These are phyloP conservation scores for Matsumyia berberina DNA, from an alignment of 2,888 invertebrate genomes.

Conservation along the genomic window DNA sequence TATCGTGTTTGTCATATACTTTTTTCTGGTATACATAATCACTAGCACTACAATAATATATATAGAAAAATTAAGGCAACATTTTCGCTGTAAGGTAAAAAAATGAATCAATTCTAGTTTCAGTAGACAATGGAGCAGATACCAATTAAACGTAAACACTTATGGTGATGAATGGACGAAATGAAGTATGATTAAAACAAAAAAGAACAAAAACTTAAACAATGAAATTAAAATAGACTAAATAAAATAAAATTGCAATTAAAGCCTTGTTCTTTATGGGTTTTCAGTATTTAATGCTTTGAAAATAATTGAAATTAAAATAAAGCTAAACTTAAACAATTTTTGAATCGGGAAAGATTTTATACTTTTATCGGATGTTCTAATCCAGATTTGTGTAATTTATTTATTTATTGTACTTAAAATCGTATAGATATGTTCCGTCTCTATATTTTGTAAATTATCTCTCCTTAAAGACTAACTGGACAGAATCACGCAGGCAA, in stretches of 20 bases:
- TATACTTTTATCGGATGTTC: too few relatives aligned
- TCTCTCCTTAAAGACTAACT: too few relatives aligned
- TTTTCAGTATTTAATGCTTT: neutral
- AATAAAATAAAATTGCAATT: conserved; percentile 8
- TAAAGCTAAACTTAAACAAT: too few relatives aligned
- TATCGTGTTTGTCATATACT: conserved; percentile 26
- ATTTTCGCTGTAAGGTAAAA: conserved; percentile 59
- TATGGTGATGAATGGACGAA: conserved; percentile 50
- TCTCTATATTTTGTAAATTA: too few relatives aligned
- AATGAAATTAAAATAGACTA: conserved; percentile 13
- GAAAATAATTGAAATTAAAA: neutral
- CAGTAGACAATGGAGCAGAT: conserved; percentile 66
- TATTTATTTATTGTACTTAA: too few relatives aligned
- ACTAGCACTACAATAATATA: conserved; percentile 79
- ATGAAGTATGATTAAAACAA: conserved; percentile 29
- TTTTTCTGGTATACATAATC: conserved; percentile 69
- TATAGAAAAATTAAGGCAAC: conserved; percentile 58
- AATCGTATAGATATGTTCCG: too few relatives aligned
- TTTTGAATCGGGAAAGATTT: too few relatives aligned
- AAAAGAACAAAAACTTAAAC: conserved; percentile 17
- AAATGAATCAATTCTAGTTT: conserved; percentile 63
- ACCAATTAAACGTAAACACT: conserved; percentile 57
- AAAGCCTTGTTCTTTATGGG: neutral
- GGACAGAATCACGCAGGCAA: too few relatives aligned
- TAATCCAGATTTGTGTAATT: too few relatives aligned